Evolutionary conservation across 2,888 invertebrate species (phyloP), one percentile per base, ranked within the genome.

Genomic region (Trypoxylon attenuatum): DNA sequence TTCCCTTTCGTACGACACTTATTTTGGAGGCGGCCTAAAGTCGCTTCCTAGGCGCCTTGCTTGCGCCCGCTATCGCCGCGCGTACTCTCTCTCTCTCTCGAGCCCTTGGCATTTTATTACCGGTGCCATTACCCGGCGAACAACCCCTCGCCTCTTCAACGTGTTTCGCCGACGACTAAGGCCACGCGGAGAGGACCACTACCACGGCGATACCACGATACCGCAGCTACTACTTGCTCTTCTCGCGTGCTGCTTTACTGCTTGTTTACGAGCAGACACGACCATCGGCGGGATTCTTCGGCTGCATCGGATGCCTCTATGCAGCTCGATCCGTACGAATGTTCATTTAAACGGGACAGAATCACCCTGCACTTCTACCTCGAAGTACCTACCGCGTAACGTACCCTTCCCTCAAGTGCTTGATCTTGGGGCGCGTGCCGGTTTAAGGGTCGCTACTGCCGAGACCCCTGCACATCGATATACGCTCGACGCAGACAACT

Each of bases 51-150:
- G 63, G 50, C 66, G 58, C 51, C 58, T 55, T 51, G 29, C 59
- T 57, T 51, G 52, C 39, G 47, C 57, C 65, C 53, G 56, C 58
- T 53, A 62, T 47, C 57, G 45, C 13, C 33, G n/a, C 13, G 33
- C 5, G n/a, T 13, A 33, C 33, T 13, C n/a, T n/a, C n/a, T n/a
- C n/a, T 42, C 58, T 58, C 60, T 53, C 69, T 46, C 53, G 59
- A 49, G 55, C 66, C 55, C 27, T 55, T 47, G 66, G 68, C 73
- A 76, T 79, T 80, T 80, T 80, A 80, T 80, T 77, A 74, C 76
- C 60, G 52, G 57, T 58, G 71, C 78, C 73, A 76, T 80, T 78
- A 78, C 73, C 67, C 53, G 57, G 51, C 60, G 50, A 58, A 52
- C 69, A 63, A 29, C 72, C 60, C 56, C 57, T 16, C 23, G 51